Evolutionary conservation across 1,140 invertebrate genomes (phyloP), one percentile per base, ranked within the genome.

Genomic region (Dolichoris vasculosae): DNA sequence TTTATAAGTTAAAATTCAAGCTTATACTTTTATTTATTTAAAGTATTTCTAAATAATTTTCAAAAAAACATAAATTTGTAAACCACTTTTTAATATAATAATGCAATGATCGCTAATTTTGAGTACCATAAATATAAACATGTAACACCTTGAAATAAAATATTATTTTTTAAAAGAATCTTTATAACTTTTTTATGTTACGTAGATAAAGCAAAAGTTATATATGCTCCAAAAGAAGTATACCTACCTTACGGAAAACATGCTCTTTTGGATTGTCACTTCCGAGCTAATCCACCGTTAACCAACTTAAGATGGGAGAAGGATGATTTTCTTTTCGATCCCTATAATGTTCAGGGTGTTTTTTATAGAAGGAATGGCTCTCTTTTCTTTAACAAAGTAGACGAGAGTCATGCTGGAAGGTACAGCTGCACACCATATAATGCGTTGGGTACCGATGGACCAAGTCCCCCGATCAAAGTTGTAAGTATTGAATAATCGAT

Each of bases 381-480:
- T 87, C 94, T 98, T 9, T 97, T 96, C 88, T 97, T 98, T 89
- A 96, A 95, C 85, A 95, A 96, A 95, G 96, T 96, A 88, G 97
- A 95, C 88, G 96, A 97, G 89, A 95, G 94, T 2, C 96, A 97
- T 88, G 95, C 95, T 55, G 97, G 97, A 35, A 95, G 95, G 87
- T 99, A 99, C 93, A 96, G 96, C 38, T 99, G 98, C 91, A 98
- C 97, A 13, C 98, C 98, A 43, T 98, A 97, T 92, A 99, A 99
- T 91, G 95, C 96, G 77, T 94, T 98, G 88, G 98, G 98, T 35
- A 96, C 96, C 9, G 96, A 96, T 79, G 97, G 97, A 2, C 95
- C 97, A 26, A 98, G 98, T 69, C 95, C 96, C 51, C 94, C 95
- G 13, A 98, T 99, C 91, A 96, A 97, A 90, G 98, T 99, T 86